Conservation (phyloP, 2,113 vertebrate genomes). For the Pseudorectes ferrugineus region DNA sequence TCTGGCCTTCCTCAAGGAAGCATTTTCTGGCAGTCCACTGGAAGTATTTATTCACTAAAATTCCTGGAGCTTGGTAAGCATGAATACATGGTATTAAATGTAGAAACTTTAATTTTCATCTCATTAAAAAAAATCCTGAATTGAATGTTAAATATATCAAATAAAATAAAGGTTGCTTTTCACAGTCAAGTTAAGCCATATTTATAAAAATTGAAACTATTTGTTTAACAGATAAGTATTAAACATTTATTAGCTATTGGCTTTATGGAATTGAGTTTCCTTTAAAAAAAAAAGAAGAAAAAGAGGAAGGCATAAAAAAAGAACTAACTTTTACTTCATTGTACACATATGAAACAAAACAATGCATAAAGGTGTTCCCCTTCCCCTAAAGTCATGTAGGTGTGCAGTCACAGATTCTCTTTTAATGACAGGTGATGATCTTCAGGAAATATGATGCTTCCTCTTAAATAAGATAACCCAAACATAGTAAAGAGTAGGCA, state of each 20-base stretch:
- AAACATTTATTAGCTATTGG: background rate
- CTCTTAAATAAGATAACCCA: background rate
- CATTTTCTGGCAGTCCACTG: conserved; percentile 73
- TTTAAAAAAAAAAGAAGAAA: background rate
- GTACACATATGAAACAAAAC: background rate
- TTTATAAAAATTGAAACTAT: background rate
- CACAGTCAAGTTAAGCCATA: background rate
- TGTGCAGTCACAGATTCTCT: background rate
- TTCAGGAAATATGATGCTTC: background rate
- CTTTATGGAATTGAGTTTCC: background rate
- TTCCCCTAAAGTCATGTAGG: background rate
- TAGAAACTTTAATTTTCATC: conserved; percentile 84
- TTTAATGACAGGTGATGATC: background rate
- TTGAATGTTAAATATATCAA: conserved; percentile 73
- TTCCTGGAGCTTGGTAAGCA: conserved; percentile 74
- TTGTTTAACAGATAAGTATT: background rate
- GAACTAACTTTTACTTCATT: background rate
- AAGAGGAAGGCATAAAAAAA: background rate
- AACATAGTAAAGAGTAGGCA: background rate
- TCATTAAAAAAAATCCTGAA: conserved; percentile 71
- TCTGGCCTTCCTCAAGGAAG: conserved; percentile 69
- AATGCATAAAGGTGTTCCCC: background rate
- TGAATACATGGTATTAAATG: conserved; percentile 77
- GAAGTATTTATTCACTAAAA: conserved; percentile 79
- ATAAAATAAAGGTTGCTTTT: background rate